Evolutionary conservation across 2,888 invertebrate genomes (phyloP).

Genomic region (Chrysolina haemoptera): DNA sequence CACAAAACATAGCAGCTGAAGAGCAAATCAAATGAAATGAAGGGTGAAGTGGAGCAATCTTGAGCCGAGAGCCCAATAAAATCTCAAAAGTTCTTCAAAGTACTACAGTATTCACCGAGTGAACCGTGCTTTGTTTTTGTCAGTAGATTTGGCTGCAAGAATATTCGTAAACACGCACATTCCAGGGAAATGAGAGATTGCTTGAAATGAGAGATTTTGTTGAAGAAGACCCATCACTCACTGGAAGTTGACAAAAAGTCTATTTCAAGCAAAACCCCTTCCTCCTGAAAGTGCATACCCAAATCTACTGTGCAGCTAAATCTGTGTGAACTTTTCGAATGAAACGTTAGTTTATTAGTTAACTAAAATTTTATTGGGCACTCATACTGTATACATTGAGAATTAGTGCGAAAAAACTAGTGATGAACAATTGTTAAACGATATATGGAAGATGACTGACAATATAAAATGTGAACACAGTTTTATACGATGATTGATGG

Average conservation of each 20-base stretch:
- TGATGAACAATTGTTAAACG: slow-evolving; percentile 41
- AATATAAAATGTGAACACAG: slow-evolving; percentile 17
- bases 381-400: slow-evolving; percentile 63
- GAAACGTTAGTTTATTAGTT: slow-evolving; percentile 66
- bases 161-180: slow-evolving; percentile 51
- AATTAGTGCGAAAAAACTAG: slow-evolving; percentile 57
- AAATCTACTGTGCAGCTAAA: slow-evolving; percentile 52
- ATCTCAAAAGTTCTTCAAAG: slow-evolving; percentile 40
- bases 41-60: slow-evolving; percentile 48
- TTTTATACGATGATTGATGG: slow-evolving; percentile 23
- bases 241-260: neutral
- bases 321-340: slow-evolving; percentile 46
- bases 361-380: slow-evolving; percentile 70
- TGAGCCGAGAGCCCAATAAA: slow-evolving; percentile 70
- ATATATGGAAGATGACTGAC: slow-evolving; percentile 35
- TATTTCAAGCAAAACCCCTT: slow-evolving; percentile 4
- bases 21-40: slow-evolving; percentile 62
- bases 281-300: slow-evolving; percentile 32
- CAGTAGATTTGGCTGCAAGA: slow-evolving; percentile 39
- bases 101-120: slow-evolving; percentile 48
- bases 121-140: slow-evolving; percentile 70
- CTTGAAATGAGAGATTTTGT: neutral
- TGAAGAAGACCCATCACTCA: neutral
- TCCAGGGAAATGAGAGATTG: neutral
- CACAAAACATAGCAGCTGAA: slow-evolving; percentile 54